These are phyloP conservation scores for Microctonus hyperodae DNA, from an alignment of 2,888 invertebrate species.

Conservation along the genomic window DNA sequence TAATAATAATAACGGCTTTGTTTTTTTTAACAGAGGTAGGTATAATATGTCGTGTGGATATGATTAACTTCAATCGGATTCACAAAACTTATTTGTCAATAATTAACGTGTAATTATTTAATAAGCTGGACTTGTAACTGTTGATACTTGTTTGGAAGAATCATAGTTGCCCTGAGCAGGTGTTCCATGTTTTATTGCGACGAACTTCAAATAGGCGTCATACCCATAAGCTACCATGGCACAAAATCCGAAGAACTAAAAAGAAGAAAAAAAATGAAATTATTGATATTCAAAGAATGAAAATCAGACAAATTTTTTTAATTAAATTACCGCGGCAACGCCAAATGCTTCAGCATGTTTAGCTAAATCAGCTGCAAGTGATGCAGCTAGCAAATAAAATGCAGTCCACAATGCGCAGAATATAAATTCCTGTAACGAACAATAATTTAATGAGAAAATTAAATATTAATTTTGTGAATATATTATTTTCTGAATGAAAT, in stretches of 20 bases:
- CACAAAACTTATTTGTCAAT: conserved; percentile 11
- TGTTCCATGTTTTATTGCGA: conserved; percentile 71
- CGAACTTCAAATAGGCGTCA: conserved; percentile 82
- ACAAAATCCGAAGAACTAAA: conserved; percentile 85
- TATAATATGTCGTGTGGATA: conserved; percentile 17
- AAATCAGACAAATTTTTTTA: conserved; percentile 6
- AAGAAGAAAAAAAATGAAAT: conserved; percentile 54
- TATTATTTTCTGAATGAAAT: not conserved
- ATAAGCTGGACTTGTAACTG: conserved; percentile 65
- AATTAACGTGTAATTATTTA: conserved; percentile 44
- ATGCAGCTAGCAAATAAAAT: conserved; percentile 79
- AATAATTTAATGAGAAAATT: conserved; percentile 7
- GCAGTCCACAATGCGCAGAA: conserved; percentile 78
- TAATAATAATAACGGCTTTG: not conserved
- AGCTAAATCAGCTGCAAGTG: conserved; percentile 68
- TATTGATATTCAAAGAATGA: conserved; percentile 3
- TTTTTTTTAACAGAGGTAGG: conserved; percentile 7
- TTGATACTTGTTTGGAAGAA: conserved; percentile 71
- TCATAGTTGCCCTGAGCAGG: conserved; percentile 77
- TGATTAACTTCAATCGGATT: conserved; percentile 31
- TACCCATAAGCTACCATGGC: conserved; percentile 80
- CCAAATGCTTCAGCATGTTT: conserved; percentile 63
- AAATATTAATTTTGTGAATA: not conserved
- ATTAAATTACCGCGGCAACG: conserved; percentile 72
- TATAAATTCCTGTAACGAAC: conserved; percentile 69